These are phyloP conservation scores for Coremacera marginata DNA, from an alignment of 2,888 invertebrate species.

Conservation along the genomic window DNA sequence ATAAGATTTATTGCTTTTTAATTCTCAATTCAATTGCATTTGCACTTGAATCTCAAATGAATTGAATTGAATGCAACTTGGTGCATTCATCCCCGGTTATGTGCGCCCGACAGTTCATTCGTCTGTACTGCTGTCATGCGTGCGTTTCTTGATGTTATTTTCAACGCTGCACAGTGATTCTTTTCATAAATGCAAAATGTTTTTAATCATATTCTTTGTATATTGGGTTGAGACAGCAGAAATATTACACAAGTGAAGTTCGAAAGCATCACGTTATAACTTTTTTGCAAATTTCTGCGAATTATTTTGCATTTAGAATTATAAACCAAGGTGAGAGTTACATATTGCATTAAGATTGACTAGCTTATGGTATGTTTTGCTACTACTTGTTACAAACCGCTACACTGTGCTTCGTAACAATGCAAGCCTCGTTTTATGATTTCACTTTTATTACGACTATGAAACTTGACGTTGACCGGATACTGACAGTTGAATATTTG, in stretches of 20 bases:
- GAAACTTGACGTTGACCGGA: slow-evolving; percentile 9
- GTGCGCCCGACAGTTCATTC: background rate
- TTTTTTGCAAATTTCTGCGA: no score
- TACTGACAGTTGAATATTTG: background rate
- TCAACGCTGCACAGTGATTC: no score
- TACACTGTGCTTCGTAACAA: background rate
- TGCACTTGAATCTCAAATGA: slow-evolving; percentile 34
- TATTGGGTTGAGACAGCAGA: no score
- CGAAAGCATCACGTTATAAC: no score
- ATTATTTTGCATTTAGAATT: no score
- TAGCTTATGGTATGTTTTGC: background rate
- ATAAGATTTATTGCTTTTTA: slow-evolving; percentile 46
- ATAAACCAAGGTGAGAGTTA: no score
- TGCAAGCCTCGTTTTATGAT: background rate
- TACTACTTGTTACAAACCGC: background rate
- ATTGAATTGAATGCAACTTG: slow-evolving; percentile 2
- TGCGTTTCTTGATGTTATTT: no score
- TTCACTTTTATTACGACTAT: background rate
- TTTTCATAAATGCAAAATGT: no score
- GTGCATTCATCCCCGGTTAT: background rate
- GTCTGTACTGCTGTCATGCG: background rate
- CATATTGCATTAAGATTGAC: no score
- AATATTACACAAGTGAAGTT: no score
- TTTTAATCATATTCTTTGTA: no score
- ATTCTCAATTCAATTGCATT: slow-evolving; percentile 40